Base-by-base conservation (phyloP, 1,140 invertebrate species). In the Micrasema longulum region DNA sequence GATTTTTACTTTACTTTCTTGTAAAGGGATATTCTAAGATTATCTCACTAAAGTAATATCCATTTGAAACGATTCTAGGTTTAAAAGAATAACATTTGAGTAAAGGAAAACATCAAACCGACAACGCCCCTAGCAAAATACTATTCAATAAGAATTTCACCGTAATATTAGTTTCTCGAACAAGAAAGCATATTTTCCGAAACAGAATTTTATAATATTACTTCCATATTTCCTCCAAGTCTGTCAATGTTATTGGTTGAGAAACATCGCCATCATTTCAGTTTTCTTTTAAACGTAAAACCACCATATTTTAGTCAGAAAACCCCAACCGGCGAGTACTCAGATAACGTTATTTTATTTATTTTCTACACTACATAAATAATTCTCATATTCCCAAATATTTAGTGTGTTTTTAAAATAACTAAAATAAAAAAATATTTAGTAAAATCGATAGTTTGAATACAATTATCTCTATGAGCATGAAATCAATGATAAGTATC, bases 161-260 rank as follows among this genome's bases (percentile, higher is more conserved):
- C n/a, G 18, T 50, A 50, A 50, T 50, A 50, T 35, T 12, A 57
- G 10, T 3, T 57, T 35, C 35, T 18, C 12, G 53, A 57, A n/a
- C 22, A 57, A 26, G 11, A 22, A 57, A 57, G 14, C 35, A 57
- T 57, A 57, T 57, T 50, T 50, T 18, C n/a, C 5, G 14, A 50
- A 18, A 50, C 22, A 18, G 47, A 18, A 20, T 50, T 50, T 50
- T n/a, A 11, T 50, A 22, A 18, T 50, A 50, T 50, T 50, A 20
- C 47, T 50, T 10, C 47, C 47, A 55, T 55, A 55, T 55, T 31
- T 55, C 26, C 53, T n/a, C n/a, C n/a, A 9, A 23, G 12, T 26
- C 11, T 55, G 11, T 26, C 53, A 57, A 2, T 35, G 53, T 36
- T 36, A 57, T 55, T 55, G 52, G 23, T 55, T n/a, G n/a, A 35